These are phyloP conservation scores for Formica aserva DNA, from an alignment of 2,888 invertebrate genomes.

Conservation along the genomic window DNA sequence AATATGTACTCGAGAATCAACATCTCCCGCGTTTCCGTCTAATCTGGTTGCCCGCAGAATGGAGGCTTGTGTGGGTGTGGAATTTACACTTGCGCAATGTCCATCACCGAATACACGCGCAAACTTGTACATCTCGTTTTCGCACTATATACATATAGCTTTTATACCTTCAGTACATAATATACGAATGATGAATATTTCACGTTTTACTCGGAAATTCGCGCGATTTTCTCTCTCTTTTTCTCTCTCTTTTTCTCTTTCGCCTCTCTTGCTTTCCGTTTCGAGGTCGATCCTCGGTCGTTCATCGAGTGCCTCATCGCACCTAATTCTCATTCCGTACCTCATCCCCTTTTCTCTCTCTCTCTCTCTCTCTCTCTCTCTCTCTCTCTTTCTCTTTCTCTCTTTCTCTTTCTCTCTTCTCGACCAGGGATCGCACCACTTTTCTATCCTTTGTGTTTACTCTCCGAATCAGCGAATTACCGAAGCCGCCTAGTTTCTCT, in stretches of 20 bases:
- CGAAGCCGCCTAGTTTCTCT: slow-evolving; percentile 71
- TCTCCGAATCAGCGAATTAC: slow-evolving; percentile 82
- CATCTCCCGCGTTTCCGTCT: slow-evolving; percentile 31
- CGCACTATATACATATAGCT: background rate
- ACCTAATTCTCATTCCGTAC: slow-evolving; percentile 3
- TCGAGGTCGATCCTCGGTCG: slow-evolving; percentile 14
- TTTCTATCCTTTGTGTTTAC: slow-evolving; percentile 79
- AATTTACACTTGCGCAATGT: slow-evolving; percentile 40
- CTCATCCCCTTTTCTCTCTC: background rate
- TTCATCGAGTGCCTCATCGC: slow-evolving; percentile 8
- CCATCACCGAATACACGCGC: background rate
- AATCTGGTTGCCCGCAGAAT: slow-evolving; percentile 32
- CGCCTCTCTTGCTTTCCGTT: background rate
- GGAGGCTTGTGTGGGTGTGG: slow-evolving; percentile 2
- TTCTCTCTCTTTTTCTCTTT: background rate
- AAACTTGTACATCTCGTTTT: background rate
- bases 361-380: background rate
- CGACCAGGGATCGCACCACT: slow-evolving; percentile 66
- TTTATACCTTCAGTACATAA: slow-evolving; percentile 68
- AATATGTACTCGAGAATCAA: slow-evolving; percentile 45
- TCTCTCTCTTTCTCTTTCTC: background rate
- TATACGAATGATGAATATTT: slow-evolving; percentile 64
- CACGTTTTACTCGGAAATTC: slow-evolving; percentile 57
- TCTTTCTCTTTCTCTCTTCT: slow-evolving; percentile 15
- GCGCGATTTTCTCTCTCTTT: background rate